Conservation (phyloP, 2,797 vertebrate species). For the Setipinna tenuifilis region DNA sequence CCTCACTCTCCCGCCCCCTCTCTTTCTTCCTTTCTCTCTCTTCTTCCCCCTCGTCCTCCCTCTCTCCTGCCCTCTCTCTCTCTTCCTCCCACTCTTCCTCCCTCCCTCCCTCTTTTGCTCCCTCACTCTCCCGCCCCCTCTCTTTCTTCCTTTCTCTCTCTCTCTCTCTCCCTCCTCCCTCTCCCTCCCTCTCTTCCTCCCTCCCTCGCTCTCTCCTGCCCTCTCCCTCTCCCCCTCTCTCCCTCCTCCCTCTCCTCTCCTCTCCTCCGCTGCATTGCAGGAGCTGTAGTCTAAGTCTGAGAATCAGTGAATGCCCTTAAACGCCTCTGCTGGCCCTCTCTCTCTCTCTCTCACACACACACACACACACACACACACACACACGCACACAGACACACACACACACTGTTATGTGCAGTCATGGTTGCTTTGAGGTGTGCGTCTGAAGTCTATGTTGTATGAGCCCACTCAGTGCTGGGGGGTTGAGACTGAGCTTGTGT, state of each 20-base stretch:
- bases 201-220: background rate
- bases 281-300: conserved; percentile 42
- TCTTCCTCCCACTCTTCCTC: background rate
- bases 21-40: too few relatives aligned
- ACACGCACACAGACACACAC: background rate
- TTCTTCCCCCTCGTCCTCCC: background rate
- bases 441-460: too few relatives aligned
- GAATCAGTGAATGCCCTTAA: conserved; percentile 37
- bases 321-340: conserved; percentile 32
- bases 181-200: background rate
- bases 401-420: background rate
- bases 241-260: background rate
- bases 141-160: background rate
- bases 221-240: background rate
- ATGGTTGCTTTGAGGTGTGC: too few relatives aligned
- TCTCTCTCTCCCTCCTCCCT: background rate
- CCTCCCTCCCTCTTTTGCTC: background rate
- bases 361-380: conserved; percentile 9
- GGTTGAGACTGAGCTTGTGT: too few relatives aligned
- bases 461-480: too few relatives aligned
- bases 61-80: background rate
- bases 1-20: background rate
- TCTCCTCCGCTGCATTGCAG: conserved; percentile 47
- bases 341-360: background rate
- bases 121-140: background rate